Conservation (phyloP, 2,888 invertebrate genomes). For the Cynaeus angustus region DNA sequence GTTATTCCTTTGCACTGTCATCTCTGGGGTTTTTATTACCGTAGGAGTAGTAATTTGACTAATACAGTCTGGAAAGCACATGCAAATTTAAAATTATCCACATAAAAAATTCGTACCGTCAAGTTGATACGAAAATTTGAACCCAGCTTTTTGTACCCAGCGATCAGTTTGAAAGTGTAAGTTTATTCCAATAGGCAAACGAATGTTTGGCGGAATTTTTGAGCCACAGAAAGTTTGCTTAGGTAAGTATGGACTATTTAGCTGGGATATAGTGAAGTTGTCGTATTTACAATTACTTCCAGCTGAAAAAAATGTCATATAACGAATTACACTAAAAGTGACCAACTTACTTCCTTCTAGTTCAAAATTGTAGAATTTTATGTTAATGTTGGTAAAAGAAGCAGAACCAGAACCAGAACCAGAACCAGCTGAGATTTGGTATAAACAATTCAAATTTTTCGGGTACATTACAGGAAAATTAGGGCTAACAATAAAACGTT, state of each 20-base stretch:
- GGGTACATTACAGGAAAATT: slow-evolving; percentile 81
- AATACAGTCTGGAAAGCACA: slow-evolving; percentile 79
- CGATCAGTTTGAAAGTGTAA: slow-evolving; percentile 76
- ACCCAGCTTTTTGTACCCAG: slow-evolving; percentile 75
- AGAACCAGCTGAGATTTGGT: slow-evolving; percentile 72
- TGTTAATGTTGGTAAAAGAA: slow-evolving; percentile 71
- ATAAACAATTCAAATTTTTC: slow-evolving; percentile 77
- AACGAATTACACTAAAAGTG: background rate
- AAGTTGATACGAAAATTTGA: slow-evolving; percentile 76
- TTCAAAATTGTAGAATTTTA: slow-evolving; percentile 79
- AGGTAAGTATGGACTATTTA: background rate
- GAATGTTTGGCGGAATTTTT: slow-evolving; percentile 69
- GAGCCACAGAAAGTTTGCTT: slow-evolving; percentile 71
- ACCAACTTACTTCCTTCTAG: slow-evolving; percentile 62
- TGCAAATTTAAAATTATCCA: background rate
- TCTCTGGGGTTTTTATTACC: slow-evolving; percentile 73
- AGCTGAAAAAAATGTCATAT: slow-evolving; percentile 50
- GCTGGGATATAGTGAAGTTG: slow-evolving; percentile 73
- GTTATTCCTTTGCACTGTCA: slow-evolving; percentile 10
- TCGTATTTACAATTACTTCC: slow-evolving; percentile 70
- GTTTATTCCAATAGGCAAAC: slow-evolving; percentile 66
- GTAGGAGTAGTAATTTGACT: slow-evolving; percentile 79
- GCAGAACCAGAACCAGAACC: background rate
- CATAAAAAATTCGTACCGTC: slow-evolving; percentile 68
- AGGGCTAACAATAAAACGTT: slow-evolving; percentile 80